Percentiles rank a stretch among this genome's conserved stretches.
These are phyloP conservation scores for fruit fly (Drosophila melanogaster) DNA, from an alignment of 1,140 invertebrate species.

Conservation along the genomic window DNA sequence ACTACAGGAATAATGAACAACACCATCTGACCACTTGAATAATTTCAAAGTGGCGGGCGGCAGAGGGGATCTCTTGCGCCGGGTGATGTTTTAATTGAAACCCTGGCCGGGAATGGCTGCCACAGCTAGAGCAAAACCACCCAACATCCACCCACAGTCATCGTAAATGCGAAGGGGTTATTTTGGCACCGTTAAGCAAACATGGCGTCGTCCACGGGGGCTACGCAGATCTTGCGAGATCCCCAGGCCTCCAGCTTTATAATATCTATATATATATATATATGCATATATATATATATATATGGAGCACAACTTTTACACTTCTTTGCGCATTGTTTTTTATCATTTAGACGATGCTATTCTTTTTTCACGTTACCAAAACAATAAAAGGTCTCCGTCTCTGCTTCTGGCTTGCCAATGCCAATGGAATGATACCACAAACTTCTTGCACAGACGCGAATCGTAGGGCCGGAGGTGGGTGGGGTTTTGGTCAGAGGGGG, in stretches of 20 bases:
- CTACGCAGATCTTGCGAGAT: constrained; percentile 9
- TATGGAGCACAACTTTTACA: not conserved
- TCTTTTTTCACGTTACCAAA: constrained; percentile 2
- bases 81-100: constrained; percentile 81
- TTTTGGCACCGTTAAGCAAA: constrained; percentile 50
- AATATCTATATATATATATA: not conserved
- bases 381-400: constrained; percentile 33
- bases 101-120: constrained; percentile 63
- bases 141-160: constrained; percentile 23
- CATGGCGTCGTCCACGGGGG: constrained; percentile 46
- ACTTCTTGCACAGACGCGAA: constrained; percentile 15
- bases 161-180: not conserved
- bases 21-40: constrained; percentile 82
- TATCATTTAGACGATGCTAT: not conserved
- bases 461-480: not conserved
- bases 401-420: constrained; percentile 26
- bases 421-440: constrained; percentile 36
- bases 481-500: constrained; percentile 1
- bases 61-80: not conserved
- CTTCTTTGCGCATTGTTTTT: constrained; percentile 8
- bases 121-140: constrained; percentile 1
- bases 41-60: constrained; percentile 58
- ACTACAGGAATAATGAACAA: constrained; percentile 79
- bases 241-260: not conserved
- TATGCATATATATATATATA: not conserved